Percentiles rank a stretch among this genome's conserved stretches.
Conservation (phyloP, 2,797 vertebrate genomes). For the Smutsia gigantea region DNA sequence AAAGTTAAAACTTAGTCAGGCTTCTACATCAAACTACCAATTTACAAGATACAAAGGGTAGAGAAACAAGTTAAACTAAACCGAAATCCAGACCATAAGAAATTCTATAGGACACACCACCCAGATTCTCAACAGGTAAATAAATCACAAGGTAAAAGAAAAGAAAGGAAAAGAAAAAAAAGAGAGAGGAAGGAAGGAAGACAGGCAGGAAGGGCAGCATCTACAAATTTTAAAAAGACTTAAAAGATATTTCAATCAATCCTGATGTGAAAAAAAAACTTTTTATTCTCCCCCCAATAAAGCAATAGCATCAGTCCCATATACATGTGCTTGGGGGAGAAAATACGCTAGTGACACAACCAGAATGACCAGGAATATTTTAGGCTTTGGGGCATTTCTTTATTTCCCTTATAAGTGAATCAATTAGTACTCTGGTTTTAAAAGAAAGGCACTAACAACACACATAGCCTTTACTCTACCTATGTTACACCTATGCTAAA, state of each 20-base stretch:
- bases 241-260: constrained; percentile 10
- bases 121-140: constrained; percentile 20
- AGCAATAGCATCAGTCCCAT: background rate
- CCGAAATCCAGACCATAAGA: constrained; percentile 29
- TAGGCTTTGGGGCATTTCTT: background rate
- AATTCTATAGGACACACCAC: constrained; percentile 26
- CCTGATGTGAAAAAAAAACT: background rate
- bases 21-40: constrained; percentile 22
- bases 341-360: constrained; percentile 7
- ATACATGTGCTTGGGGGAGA: background rate
- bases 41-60: background rate
- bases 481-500: background rate
- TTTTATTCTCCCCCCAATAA: background rate
- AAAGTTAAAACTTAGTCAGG: constrained; percentile 43
- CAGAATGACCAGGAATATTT: constrained; percentile 35
- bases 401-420: constrained; percentile 18
- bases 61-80: background rate
- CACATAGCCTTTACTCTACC: background rate
- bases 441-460: constrained; percentile 29
- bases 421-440: constrained; percentile 27
- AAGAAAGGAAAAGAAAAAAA: background rate
- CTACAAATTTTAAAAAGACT: background rate
- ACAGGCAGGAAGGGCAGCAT: background rate
- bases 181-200: too few relatives aligned
- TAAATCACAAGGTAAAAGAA: background rate